phyloP scores from a whole-genome alignment of 2,797 vertebrate genomes.

The Bradypus variegatus region DNA sequence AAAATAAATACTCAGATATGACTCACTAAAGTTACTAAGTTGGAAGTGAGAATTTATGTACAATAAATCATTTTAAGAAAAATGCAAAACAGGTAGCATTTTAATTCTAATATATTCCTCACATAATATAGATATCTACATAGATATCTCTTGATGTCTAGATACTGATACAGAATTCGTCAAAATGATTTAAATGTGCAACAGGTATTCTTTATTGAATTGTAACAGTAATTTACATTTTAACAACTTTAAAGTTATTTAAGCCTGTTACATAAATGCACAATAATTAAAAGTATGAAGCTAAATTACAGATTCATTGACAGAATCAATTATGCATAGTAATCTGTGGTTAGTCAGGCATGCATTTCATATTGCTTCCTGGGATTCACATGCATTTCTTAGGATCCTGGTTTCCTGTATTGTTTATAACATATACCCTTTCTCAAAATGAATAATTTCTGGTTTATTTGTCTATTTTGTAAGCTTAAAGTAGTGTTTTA shows the following conservation, averaged over 20 bases:
- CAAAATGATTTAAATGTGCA: slow-evolving; percentile 13
- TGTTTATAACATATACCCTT: background rate
- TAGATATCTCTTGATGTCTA: background rate
- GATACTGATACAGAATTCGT: slow-evolving; percentile 1
- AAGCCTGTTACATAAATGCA: slow-evolving; percentile 11
- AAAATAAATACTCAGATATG: slow-evolving; percentile 30
- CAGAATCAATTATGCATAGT: background rate
- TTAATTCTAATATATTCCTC: slow-evolving; percentile 34
- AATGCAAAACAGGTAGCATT: slow-evolving; percentile 22
- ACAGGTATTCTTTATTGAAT: slow-evolving; percentile 22
- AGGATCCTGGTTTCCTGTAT: background rate
- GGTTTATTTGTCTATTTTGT: slow-evolving; percentile 13
- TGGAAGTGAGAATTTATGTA: slow-evolving; percentile 30
- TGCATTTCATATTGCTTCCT: background rate
- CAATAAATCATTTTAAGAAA: slow-evolving; percentile 42
- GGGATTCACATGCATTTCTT: background rate
- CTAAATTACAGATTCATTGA: background rate
- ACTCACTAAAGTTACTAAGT: slow-evolving; percentile 30
- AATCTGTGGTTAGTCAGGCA: background rate
- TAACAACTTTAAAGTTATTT: background rate
- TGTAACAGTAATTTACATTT: slow-evolving; percentile 33
- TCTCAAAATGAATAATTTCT: slow-evolving; percentile 16
- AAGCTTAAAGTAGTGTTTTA: background rate
- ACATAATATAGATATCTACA: background rate
- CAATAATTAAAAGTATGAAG: background rate